Evolutionary conservation across 2,113 vertebrate genomes (phyloP).

Genomic region (Pygoscelis antarcticus): DNA sequence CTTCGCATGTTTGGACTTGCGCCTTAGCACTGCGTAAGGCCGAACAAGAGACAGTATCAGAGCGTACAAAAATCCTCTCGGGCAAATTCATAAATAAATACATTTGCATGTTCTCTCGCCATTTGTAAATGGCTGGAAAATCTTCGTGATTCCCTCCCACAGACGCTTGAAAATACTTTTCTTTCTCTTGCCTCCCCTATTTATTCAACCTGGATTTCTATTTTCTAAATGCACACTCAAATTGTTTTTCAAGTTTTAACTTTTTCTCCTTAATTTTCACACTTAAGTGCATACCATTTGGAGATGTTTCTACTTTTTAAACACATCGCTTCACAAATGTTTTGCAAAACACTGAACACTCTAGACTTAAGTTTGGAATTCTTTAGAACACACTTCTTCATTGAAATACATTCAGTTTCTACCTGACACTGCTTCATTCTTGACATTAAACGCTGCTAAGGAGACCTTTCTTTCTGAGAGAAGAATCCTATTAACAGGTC

Average conservation of each 20-base stretch:
- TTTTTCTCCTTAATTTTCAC: background rate
- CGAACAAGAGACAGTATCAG: background rate
- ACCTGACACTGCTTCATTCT: background rate
- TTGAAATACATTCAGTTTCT: background rate
- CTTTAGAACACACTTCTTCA: background rate
- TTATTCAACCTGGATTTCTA: background rate
- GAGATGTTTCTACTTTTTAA: background rate
- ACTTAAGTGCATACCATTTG: accelerated
- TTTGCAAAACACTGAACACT: background rate
- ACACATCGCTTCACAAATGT: accelerated
- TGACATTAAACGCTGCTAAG: background rate
- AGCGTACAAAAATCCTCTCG: background rate
- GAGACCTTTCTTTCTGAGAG: background rate
- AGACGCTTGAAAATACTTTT: background rate
- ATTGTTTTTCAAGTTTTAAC: background rate
- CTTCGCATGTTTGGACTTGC: background rate
- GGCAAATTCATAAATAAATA: background rate
- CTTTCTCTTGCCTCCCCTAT: background rate
- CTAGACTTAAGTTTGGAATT: background rate
- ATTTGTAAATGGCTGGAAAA: background rate
- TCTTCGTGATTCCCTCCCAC: background rate
- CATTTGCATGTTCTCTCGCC: background rate
- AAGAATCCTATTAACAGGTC: background rate
- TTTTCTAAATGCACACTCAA: background rate
- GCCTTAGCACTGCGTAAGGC: background rate